Conservation (phyloP, 2,888 invertebrate genomes). For the Drosophila nigricruria region DNA sequence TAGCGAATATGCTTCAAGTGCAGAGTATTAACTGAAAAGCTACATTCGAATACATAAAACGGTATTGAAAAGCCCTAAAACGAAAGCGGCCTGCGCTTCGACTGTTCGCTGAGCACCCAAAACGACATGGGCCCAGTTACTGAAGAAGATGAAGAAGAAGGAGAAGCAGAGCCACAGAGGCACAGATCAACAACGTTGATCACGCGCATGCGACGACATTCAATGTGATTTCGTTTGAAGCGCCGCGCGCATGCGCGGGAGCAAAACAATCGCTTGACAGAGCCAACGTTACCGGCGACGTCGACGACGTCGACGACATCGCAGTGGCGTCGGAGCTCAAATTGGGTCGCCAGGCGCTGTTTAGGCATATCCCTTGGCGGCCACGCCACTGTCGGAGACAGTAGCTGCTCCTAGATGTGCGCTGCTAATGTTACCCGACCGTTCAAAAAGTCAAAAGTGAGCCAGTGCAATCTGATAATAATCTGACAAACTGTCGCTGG, state of each 20-base stretch:
- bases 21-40: constrained; percentile 58
- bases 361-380: constrained; percentile 51
- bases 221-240: constrained; percentile 82
- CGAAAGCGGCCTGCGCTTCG: constrained; percentile 59
- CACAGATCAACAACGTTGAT: constrained; percentile 81
- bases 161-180: constrained; percentile 28
- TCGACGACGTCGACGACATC: constrained; percentile 25
- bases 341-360: constrained; percentile 62
- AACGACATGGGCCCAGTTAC: constrained; percentile 38
- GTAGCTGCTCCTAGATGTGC: constrained; percentile 60
- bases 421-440: constrained; percentile 63
- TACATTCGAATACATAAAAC: constrained; percentile 63
- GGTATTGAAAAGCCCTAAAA: constrained; percentile 78
- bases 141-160: constrained; percentile 2
- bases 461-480: constrained; percentile 83
- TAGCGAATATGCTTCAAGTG: background rate
- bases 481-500: constrained; percentile 83
- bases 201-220: constrained; percentile 81
- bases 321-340: constrained; percentile 66
- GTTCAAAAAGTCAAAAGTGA: constrained; percentile 81
- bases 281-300: constrained; percentile 38
- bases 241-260: constrained; percentile 81
- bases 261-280: constrained; percentile 77
- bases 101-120: constrained; percentile 61
- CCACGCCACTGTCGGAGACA: constrained; percentile 55